Evolutionary conservation across 2,113 vertebrate genomes (phyloP).

Genomic region (Sorex fumeus): DNA sequence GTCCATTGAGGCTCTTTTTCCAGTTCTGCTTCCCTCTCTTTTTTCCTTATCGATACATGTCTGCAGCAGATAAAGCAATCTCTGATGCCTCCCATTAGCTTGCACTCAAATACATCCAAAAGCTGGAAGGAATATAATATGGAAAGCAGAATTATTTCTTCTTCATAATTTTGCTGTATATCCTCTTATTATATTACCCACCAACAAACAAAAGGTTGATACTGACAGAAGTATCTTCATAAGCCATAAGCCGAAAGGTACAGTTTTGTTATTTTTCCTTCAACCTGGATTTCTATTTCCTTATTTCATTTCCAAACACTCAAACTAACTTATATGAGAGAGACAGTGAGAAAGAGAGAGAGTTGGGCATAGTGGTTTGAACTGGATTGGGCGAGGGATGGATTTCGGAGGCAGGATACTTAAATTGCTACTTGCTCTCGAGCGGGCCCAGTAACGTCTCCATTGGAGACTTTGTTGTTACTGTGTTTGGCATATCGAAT

Average conservation of each 20-base stretch:
- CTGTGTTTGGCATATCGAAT: no score
- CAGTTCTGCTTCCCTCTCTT: not conserved
- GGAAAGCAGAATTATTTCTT: not conserved
- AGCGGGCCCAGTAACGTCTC: no score
- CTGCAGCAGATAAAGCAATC: not conserved
- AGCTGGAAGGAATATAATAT: not conserved
- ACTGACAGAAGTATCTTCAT: not conserved
- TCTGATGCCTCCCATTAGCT: not conserved
- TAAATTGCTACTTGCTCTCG: not conserved
- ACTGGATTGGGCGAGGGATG: not conserved
- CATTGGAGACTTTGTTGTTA: no score
- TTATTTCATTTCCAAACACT: not conserved
- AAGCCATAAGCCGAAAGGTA: not conserved
- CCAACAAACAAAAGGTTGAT: not conserved
- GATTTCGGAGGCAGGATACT: not conserved
- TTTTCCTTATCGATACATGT: not conserved
- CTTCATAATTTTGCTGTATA: not conserved
- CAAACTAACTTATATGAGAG: not conserved
- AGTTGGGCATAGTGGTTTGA: not conserved
- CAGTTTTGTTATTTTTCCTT: not conserved
- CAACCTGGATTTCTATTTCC: not conserved
- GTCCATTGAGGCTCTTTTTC: not conserved
- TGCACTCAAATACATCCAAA: not conserved
- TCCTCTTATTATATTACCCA: no score
- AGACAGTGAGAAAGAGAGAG: no score